These are phyloP conservation scores for Avahi laniger DNA, from an alignment of 2,797 vertebrate genomes.

Conservation along the genomic window DNA sequence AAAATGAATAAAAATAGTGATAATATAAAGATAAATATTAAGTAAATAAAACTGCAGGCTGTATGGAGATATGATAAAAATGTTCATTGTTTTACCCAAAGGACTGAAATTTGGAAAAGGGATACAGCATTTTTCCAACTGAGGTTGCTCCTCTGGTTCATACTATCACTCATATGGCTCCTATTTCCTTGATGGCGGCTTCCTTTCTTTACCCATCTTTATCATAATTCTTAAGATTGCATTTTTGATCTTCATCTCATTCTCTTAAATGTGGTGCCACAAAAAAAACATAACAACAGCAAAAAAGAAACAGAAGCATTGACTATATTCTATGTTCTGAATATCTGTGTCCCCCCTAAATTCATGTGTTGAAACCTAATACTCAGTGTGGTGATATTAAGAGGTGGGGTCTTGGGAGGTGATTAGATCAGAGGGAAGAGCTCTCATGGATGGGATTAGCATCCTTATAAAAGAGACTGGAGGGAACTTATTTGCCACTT, in stretches of 20 bases:
- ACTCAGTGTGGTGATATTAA: neutral
- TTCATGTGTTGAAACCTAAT: neutral
- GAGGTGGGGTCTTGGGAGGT: too few relatives aligned
- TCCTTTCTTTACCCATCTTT: neutral
- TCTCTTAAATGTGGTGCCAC: neutral
- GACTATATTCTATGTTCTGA: neutral
- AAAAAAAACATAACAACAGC: neutral
- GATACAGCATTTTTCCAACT: neutral
- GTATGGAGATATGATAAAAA: neutral
- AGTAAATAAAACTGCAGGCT: neutral
- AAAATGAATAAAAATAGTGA: neutral
- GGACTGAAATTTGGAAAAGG: neutral
- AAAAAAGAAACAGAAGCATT: neutral
- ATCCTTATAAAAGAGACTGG: neutral
- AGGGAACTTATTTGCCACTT: neutral
- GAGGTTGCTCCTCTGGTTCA: neutral
- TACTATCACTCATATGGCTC: neutral
- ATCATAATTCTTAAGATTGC: neutral
- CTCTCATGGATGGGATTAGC: too few relatives aligned
- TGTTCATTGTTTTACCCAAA: neutral
- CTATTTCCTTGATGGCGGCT: neutral
- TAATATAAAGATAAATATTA: neutral
- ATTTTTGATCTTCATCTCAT: neutral
- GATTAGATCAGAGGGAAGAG: neutral
- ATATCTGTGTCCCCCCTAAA: neutral